Conservation (phyloP, 1,140 invertebrate genomes). For the Cataglyphis hispanica region DNA sequence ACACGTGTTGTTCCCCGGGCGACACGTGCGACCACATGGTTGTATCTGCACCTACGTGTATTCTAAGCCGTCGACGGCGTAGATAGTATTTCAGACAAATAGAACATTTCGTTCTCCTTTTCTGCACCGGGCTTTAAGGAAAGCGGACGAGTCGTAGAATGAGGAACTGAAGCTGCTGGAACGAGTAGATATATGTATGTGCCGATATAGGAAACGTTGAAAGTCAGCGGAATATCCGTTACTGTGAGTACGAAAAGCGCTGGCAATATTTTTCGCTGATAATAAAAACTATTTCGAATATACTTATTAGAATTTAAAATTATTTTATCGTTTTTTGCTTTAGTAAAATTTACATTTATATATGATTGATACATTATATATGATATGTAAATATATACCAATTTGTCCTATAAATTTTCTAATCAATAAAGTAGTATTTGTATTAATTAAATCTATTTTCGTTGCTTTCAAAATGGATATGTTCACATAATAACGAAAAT, state of each 20-base stretch:
- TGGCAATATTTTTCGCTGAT: background rate
- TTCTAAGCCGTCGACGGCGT: slow-evolving; percentile 31
- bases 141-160: slow-evolving; percentile 27
- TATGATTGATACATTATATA: no score
- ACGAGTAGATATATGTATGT: slow-evolving; percentile 39
- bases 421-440: background rate
- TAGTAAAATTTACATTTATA: background rate
- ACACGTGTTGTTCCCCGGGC: slow-evolving; percentile 46
- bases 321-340: background rate
- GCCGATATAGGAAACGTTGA: slow-evolving; percentile 40
- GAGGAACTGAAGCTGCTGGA: background rate
- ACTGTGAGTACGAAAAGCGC: background rate
- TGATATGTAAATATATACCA: background rate
- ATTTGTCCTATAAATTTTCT: background rate
- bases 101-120: slow-evolving; percentile 70
- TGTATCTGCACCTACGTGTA: slow-evolving; percentile 44
- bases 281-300: background rate
- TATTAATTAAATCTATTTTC: slow-evolving; percentile 7
- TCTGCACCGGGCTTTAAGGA: slow-evolving; percentile 54
- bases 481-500: slow-evolving; percentile 58
- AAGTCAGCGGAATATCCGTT: slow-evolving; percentile 27
- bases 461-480: background rate
- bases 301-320: background rate
- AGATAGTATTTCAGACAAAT: slow-evolving; percentile 61
- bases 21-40: slow-evolving; percentile 25